Percentiles rank a stretch among this genome's conserved stretches.
Conservation (phyloP, 2,888 invertebrate species). For the Sialis fuliginosa region DNA sequence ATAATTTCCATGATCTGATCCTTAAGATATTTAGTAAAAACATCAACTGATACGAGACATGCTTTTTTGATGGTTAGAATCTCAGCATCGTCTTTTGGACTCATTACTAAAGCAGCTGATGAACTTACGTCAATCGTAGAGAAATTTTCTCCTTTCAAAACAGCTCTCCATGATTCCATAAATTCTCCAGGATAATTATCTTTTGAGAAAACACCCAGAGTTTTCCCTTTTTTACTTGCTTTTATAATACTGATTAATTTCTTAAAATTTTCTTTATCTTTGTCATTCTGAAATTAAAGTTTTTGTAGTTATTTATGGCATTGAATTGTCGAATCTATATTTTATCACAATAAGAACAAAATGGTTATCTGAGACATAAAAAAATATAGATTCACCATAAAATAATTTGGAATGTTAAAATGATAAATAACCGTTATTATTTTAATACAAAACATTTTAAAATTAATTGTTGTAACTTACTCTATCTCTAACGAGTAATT, state of each 20-base stretch:
- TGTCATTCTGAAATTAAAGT: constrained; percentile 46
- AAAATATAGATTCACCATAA: too few relatives aligned
- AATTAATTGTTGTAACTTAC: constrained; percentile 31
- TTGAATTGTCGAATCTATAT: too few relatives aligned
- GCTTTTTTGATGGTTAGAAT: constrained; percentile 82
- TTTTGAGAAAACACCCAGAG: constrained; percentile 77
- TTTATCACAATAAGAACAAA: too few relatives aligned
- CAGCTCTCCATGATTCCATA: constrained; percentile 75
- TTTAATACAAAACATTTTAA: background rate
- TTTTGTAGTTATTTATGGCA: too few relatives aligned
- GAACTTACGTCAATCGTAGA: constrained; percentile 76
- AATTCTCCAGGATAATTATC: constrained; percentile 90
- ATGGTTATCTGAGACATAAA: too few relatives aligned
- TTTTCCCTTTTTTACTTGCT: constrained; percentile 74
- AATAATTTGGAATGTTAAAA: too few relatives aligned
- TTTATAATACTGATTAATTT: constrained; percentile 56
- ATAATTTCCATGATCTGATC: constrained; percentile 98
- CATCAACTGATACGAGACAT: constrained; percentile 79
- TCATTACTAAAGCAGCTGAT: constrained; percentile 71
- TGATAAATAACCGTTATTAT: background rate
- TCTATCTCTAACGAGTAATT: constrained; percentile 76
- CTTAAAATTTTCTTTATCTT: constrained; percentile 81
- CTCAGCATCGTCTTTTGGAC: constrained; percentile 89
- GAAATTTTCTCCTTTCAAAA: constrained; percentile 59
- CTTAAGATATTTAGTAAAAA: constrained; percentile 90